These are phyloP conservation scores for Maniola jurtina DNA, from an alignment of 1,140 invertebrate species.

Conservation along the genomic window DNA sequence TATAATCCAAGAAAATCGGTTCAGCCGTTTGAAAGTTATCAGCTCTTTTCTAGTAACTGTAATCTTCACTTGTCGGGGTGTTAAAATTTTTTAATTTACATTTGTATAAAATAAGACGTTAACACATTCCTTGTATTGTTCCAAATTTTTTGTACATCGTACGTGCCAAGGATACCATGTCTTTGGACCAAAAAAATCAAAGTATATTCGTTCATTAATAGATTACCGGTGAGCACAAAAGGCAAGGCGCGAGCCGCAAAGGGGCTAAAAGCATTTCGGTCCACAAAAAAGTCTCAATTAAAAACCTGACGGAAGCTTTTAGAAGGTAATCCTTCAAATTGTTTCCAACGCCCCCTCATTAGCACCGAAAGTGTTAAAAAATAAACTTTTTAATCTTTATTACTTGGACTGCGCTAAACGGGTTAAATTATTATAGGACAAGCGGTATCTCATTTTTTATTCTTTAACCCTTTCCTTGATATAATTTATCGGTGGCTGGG, in stretches of 20 bases:
- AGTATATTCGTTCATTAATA: slow-evolving; percentile 73
- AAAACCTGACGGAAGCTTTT: slow-evolving; percentile 78
- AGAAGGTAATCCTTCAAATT: slow-evolving; percentile 78
- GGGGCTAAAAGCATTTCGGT: slow-evolving; percentile 72
- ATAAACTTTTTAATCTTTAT: slow-evolving; percentile 79
- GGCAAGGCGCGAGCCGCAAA: slow-evolving; percentile 61
- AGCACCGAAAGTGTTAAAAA: slow-evolving; percentile 78
- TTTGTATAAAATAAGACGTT: too few species aligned
- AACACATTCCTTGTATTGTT: background rate
- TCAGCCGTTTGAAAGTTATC: too few species aligned
- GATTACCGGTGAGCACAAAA: slow-evolving; percentile 67
- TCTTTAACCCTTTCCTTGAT: slow-evolving; percentile 60
- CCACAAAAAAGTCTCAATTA: slow-evolving; percentile 78
- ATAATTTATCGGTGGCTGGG: slow-evolving; percentile 62
- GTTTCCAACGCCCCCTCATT: slow-evolving; percentile 77
- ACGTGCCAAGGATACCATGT: background rate
- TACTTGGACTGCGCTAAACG: slow-evolving; percentile 74
- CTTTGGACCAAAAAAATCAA: slow-evolving; percentile 36
- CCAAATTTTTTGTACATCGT: background rate
- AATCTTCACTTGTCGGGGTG: too few species aligned
- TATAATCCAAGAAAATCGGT: too few species aligned
- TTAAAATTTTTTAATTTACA: too few species aligned
- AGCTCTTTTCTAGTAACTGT: too few species aligned
- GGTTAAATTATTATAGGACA: slow-evolving; percentile 75
- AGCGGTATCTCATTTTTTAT: slow-evolving; percentile 67